Conservation (phyloP, 2,888 invertebrate species). For the Platycnemis pennipes region DNA sequence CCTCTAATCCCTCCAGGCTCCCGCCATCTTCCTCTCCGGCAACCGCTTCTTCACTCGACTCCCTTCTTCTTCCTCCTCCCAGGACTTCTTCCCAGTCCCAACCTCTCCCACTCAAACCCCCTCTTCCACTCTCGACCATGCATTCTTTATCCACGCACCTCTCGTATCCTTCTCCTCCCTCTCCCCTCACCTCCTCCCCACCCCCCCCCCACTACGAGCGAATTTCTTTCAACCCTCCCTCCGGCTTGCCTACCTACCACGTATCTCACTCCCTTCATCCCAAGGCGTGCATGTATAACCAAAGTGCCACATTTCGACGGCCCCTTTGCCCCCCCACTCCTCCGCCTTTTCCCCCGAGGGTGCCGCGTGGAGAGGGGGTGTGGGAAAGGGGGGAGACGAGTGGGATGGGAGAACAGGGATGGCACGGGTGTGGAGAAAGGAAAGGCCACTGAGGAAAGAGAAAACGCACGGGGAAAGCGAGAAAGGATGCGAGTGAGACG, state of each 20-base stretch:
- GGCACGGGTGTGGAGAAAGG: background rate
- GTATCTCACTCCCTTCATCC: background rate
- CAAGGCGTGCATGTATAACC: slow-evolving; percentile 67
- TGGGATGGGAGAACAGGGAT: background rate
- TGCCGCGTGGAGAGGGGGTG: background rate
- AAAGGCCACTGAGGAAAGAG: background rate
- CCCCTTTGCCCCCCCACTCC: slow-evolving; percentile 45
- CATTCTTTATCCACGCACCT: slow-evolving; percentile 65
- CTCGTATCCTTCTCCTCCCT: background rate
- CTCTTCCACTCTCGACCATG: slow-evolving; percentile 56
- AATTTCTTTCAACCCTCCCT: background rate
- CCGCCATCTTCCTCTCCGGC: background rate
- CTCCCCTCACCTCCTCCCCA: background rate
- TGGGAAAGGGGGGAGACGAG: background rate
- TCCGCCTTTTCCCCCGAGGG: background rate
- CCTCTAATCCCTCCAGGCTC: background rate
- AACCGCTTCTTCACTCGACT: background rate
- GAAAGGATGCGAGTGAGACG: background rate
- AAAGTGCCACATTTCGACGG: slow-evolving; percentile 66
- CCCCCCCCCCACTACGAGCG: background rate
- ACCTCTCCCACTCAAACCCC: background rate
- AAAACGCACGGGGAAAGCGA: background rate
- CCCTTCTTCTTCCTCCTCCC: background rate
- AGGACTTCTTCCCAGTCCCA: background rate
- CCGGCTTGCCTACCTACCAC: background rate